These are phyloP conservation scores for Corythornis vintsioides DNA, from an alignment of 2,113 vertebrate species.

Conservation along the genomic window DNA sequence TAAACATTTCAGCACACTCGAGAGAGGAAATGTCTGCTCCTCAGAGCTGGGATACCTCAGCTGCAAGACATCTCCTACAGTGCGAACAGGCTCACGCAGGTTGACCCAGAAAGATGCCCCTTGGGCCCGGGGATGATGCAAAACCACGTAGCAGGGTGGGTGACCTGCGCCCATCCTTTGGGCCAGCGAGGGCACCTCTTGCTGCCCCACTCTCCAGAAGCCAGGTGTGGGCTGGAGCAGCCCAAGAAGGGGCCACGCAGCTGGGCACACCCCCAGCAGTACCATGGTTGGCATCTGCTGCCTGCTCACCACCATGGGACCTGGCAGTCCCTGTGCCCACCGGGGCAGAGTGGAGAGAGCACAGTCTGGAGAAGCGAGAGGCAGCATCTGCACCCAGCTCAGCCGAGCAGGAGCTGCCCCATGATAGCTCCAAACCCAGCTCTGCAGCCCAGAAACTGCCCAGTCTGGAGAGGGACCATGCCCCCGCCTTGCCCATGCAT, in stretches of 20 bases:
- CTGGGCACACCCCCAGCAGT: neutral
- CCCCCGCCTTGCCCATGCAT: neutral
- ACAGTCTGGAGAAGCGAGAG: neutral
- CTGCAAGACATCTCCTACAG: neutral
- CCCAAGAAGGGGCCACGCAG: neutral
- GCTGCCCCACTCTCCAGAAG: neutral
- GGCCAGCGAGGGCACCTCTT: neutral
- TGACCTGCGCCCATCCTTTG: neutral
- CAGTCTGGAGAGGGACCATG: neutral
- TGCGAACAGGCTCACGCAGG: neutral
- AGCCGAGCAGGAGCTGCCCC: neutral
- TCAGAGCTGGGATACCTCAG: neutral
- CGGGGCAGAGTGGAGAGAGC: neutral
- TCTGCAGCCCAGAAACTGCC: neutral
- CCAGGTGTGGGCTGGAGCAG: neutral
- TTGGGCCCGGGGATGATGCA: neutral
- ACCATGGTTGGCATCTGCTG: neutral
- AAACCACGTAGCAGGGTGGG: neutral
- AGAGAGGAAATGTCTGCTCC: neutral
- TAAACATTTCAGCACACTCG: slow-evolving; percentile 32
- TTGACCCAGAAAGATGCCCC: neutral
- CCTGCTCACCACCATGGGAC: rapidly evolving
- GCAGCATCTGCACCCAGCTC: rapidly evolving
- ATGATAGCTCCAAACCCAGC: rapidly evolving
- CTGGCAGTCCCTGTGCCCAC: neutral